Evolutionary conservation across 2,113 vertebrate species (phyloP).

Genomic region (Leptocoma aspasia): DNA sequence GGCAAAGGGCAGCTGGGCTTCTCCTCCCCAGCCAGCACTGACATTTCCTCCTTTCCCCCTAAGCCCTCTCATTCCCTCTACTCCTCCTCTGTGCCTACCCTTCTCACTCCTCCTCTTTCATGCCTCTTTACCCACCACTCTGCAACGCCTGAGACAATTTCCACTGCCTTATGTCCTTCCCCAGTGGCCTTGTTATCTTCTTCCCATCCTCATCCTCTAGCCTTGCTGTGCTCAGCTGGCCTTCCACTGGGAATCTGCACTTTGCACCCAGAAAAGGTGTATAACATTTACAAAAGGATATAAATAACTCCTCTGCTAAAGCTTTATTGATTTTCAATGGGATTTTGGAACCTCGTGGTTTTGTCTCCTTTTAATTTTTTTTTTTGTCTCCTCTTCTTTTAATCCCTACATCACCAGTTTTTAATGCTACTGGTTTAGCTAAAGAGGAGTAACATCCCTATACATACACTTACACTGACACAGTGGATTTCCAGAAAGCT

Average conservation of each 20-base stretch:
- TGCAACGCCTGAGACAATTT: neutral
- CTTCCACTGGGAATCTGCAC: neutral
- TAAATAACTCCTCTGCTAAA: neutral
- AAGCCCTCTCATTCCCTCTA: neutral
- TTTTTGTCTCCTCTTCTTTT: neutral
- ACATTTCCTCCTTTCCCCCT: neutral
- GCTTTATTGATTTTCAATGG: neutral
- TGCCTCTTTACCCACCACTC: neutral
- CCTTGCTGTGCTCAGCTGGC: neutral
- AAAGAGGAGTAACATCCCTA: neutral
- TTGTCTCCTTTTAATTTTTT: neutral
- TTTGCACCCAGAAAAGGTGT: constrained; percentile 21
- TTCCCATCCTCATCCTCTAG: neutral
- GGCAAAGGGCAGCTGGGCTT: neutral
- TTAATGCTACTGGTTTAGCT: neutral
- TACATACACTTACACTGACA: neutral
- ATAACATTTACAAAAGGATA: constrained; percentile 29
- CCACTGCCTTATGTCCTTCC: neutral
- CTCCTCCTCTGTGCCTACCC: neutral
- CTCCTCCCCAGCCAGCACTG: neutral
- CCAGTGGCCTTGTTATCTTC: constrained; percentile 48
- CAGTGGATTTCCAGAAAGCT: neutral
- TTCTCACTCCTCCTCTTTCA: neutral
- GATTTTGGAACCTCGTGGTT: neutral
- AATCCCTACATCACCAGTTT: neutral